Conservation (phyloP, 1,140 invertebrate species). For the Ditylenchus dipsaci region DNA sequence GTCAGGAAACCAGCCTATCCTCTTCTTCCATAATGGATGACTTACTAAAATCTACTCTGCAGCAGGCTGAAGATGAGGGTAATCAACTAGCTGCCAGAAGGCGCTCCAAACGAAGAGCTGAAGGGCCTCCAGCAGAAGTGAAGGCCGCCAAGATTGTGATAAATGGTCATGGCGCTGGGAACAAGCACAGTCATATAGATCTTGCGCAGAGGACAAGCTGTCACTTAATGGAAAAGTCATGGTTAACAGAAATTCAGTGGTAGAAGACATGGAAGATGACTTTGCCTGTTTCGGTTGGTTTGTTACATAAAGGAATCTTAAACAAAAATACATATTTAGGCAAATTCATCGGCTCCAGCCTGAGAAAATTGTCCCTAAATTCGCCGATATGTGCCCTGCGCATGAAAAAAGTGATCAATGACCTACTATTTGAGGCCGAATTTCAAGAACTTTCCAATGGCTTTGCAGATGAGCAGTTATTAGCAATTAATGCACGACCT, state of each 20-base stretch:
- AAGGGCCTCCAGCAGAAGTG: too few relatives aligned
- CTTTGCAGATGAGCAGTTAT: background rate
- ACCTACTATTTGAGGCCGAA: background rate
- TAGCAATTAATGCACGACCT: too few relatives aligned
- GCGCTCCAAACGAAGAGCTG: background rate
- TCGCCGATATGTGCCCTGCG: background rate
- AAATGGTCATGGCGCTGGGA: too few relatives aligned
- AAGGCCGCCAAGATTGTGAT: too few relatives aligned
- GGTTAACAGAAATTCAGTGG: too few relatives aligned
- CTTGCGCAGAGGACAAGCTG: too few relatives aligned
- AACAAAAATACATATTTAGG: background rate
- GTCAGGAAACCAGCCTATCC: too few relatives aligned
- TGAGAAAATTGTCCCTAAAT: background rate
- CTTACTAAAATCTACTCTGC: background rate
- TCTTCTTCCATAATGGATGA: background rate
- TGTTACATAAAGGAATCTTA: background rate
- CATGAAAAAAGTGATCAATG: background rate
- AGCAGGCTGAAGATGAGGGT: background rate
- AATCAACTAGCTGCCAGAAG: background rate
- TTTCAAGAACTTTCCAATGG: conserved; percentile 3
- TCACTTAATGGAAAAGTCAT: too few relatives aligned
- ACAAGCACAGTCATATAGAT: too few relatives aligned
- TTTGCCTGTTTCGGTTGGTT: background rate
- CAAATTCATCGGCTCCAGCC: background rate
- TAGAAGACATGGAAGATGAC: background rate